Base-by-base conservation (phyloP, 1,140 invertebrate species). In the Neodiprion virginianus region DNA sequence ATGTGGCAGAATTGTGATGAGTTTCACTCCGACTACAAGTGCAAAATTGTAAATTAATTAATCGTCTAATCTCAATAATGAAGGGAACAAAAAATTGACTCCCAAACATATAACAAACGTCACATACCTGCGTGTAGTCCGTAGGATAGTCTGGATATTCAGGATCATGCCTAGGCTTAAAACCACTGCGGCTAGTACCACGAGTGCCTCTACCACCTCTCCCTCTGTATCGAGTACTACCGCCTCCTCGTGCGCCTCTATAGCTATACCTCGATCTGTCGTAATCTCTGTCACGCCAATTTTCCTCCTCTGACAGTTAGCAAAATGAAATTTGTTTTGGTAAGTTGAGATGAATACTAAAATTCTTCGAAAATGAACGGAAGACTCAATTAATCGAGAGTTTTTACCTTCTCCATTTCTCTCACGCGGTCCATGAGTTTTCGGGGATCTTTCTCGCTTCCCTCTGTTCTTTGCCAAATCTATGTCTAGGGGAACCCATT, bases 401-500 rank as follows among this genome's bases (percentile, higher is more conserved):
- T 76, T 72, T 80, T 79, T 80, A 85, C 86, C 80, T 77, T 88
- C 86, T 70, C 82, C 80, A 81, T 87, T 87, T 75, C 82, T 88
- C 14, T 88, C 88, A 69, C 86, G 83, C 17, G 87, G 80, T 72
- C 78, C 77, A 14, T 85, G 82, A 77, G 86, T 82, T 71, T 84
- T 88, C n/a, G 87, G 85, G n/a, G 87, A 88, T 48, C 85, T 81
- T 11, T 87, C 87, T 40, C 86, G 76, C 73, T 87, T 88, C 12
- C 84, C 82, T 73, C 86, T 81, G 69, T 82, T 88, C 81, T 93
- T 93, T 5, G 89, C 83, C 75, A 93, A 77, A 78, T 94, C 93
- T 74, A 95, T 93, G 79, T 93, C 93, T 70, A 95, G 83, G 28
- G 93, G 94, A 67, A 94, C 91, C 94, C 94, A 95, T 87, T 94